These are phyloP conservation scores for Cephus pygmeus DNA, from an alignment of 2,888 invertebrate genomes.

Conservation along the genomic window DNA sequence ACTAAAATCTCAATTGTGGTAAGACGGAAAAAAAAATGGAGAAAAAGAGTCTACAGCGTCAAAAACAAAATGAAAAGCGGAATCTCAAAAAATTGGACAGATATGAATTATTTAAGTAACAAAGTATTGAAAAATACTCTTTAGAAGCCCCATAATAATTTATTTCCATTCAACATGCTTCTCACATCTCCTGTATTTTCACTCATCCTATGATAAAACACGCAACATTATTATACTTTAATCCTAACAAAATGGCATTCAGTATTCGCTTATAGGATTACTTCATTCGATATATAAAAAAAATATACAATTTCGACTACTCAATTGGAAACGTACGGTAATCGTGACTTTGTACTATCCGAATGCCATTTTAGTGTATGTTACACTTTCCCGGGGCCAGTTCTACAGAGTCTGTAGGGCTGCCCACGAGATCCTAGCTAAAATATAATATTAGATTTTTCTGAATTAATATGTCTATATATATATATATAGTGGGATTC, in stretches of 20 bases:
- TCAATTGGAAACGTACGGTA: slow-evolving; percentile 59
- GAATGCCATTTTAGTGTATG: slow-evolving; percentile 63
- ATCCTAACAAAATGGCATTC: slow-evolving; percentile 63
- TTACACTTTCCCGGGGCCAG: slow-evolving; percentile 52
- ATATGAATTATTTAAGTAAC: slow-evolving; percentile 10
- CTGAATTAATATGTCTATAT: slow-evolving; percentile 35
- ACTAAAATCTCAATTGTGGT: background rate
- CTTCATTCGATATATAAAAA: slow-evolving; percentile 61
- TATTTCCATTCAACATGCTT: slow-evolving; percentile 34
- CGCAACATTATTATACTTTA: slow-evolving; percentile 55
- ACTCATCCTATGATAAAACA: slow-evolving; percentile 49
- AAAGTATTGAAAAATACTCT: slow-evolving; percentile 33
- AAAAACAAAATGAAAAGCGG: background rate
- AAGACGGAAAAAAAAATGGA: slow-evolving; percentile 2
- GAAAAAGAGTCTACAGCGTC: background rate
- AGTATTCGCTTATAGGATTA: slow-evolving; percentile 60
- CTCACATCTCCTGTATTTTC: slow-evolving; percentile 28
- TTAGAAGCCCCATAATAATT: slow-evolving; percentile 52
- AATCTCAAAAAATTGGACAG: background rate
- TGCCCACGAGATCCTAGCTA: slow-evolving; percentile 56
- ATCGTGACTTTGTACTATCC: slow-evolving; percentile 65
- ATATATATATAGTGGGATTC: slow-evolving; percentile 35
- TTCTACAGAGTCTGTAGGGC: slow-evolving; percentile 45
- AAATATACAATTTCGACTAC: slow-evolving; percentile 66
- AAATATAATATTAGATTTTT: slow-evolving; percentile 57